phyloP scores from a whole-genome alignment of 2,888 invertebrate genomes.

The Melikaiella ostensackeni region DNA sequence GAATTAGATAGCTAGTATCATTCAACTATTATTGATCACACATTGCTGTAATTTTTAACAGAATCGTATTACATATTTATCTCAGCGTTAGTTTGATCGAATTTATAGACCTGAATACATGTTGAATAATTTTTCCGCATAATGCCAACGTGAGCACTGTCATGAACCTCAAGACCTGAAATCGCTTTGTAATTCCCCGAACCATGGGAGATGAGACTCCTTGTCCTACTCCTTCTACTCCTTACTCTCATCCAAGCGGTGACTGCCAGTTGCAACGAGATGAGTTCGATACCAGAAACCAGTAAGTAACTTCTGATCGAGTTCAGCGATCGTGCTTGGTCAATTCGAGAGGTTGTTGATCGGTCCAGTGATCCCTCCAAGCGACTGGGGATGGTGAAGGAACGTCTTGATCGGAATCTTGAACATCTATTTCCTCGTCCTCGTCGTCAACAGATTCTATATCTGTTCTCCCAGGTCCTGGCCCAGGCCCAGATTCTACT shows the following conservation, averaged over 20 bases:
- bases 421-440: conserved; percentile 92
- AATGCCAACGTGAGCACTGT: background rate
- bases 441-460: conserved; percentile 65
- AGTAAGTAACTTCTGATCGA: conserved; percentile 3
- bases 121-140: conserved; percentile 1
- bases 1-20: no score
- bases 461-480: conserved; percentile 63
- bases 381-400: conserved; percentile 75
- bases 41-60: background rate
- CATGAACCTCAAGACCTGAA: background rate
- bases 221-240: background rate
- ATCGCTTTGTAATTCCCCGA: conserved; percentile 4
- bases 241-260: background rate
- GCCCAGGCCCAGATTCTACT: conserved; percentile 55
- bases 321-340: conserved; percentile 85
- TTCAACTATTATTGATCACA: no score
- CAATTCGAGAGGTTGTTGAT: conserved; percentile 83
- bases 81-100: background rate
- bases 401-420: conserved; percentile 85
- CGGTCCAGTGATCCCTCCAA: conserved; percentile 75
- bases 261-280: background rate
- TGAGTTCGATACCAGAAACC: background rate
- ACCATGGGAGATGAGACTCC: background rate
- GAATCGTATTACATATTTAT: background rate
- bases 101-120: background rate